A percentile compares a stretch with the other conserved stretches of the same genome.
These are phyloP conservation scores for Nomada lathburiana DNA, from an alignment of 2,888 invertebrate genomes.

Conservation along the genomic window DNA sequence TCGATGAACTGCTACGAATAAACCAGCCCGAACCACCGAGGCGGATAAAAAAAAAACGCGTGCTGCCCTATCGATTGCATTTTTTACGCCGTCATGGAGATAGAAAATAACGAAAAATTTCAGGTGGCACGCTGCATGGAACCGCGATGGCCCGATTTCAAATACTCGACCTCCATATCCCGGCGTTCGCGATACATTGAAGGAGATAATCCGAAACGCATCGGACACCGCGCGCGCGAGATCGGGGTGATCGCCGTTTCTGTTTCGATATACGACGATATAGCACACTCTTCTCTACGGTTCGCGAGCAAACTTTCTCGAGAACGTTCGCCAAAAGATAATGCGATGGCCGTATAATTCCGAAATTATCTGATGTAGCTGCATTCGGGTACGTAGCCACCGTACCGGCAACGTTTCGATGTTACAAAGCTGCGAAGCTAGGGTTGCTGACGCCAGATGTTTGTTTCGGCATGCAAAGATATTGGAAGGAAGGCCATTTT, in stretches of 20 bases:
- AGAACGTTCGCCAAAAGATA: constrained; percentile 18
- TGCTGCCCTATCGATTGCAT: constrained; percentile 26
- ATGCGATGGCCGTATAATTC: constrained; percentile 20
- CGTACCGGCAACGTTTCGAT: background rate
- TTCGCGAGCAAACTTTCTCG: constrained; percentile 18
- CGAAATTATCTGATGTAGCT: constrained; percentile 27
- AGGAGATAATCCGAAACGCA: constrained; percentile 45
- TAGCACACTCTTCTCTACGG: background rate
- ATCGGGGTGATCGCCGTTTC: constrained; percentile 29
- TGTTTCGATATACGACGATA: background rate
- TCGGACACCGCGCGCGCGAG: constrained; percentile 18
- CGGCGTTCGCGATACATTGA: constrained; percentile 31
- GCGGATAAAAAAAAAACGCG: background rate
- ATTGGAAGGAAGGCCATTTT: background rate
- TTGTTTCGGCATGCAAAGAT: constrained; percentile 12
- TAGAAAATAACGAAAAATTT: constrained; percentile 13
- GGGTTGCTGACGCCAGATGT: constrained; percentile 19
- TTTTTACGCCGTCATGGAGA: constrained; percentile 18
- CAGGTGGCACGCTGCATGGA: background rate
- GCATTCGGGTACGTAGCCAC: constrained; percentile 1
- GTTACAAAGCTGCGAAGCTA: background rate
- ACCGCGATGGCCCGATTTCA: constrained; percentile 13
- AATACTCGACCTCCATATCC: constrained; percentile 31
- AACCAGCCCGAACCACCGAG: background rate
- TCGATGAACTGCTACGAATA: constrained; percentile 3